phyloP scores from a whole-genome alignment of 1,140 invertebrate species.

The Eupristina koningsbergeri region DNA sequence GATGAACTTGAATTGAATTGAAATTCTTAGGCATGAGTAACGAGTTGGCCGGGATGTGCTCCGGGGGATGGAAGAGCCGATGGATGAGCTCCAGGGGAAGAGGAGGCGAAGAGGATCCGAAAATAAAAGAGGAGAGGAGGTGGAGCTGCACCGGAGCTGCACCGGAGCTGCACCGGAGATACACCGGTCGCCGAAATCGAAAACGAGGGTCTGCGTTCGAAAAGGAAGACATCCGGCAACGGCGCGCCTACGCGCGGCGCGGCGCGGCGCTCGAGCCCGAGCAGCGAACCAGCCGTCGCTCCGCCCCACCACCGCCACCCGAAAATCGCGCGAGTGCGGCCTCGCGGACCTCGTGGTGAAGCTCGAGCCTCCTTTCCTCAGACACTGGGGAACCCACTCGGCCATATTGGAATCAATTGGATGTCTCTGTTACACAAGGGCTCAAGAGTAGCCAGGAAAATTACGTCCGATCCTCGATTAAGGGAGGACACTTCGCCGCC shows the following conservation, averaged over 20 bases:
- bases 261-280: not conserved
- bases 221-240: conserved; percentile 1
- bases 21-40: no score
- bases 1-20: no score
- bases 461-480: conserved; percentile 68
- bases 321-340: conserved; percentile 49
- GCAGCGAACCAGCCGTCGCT: conserved; percentile 26
- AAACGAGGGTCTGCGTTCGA: not conserved
- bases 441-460: conserved; percentile 73
- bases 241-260: not conserved
- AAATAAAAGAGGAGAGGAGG: no score
- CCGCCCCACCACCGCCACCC: conserved; percentile 30
- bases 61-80: no score
- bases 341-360: conserved; percentile 71
- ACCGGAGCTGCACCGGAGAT: no score
- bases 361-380: conserved; percentile 54
- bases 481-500: conserved; percentile 62
- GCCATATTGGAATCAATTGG: conserved; percentile 74
- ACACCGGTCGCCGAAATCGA: not conserved
- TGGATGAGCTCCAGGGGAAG: no score
- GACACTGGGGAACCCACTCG: conserved; percentile 57
- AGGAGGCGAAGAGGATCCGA: no score
- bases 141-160: no score
- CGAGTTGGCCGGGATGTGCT: no score
- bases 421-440: conserved; percentile 72